phyloP scores from a whole-genome alignment of 2,113 vertebrate species.

The Riparia riparia region DNA sequence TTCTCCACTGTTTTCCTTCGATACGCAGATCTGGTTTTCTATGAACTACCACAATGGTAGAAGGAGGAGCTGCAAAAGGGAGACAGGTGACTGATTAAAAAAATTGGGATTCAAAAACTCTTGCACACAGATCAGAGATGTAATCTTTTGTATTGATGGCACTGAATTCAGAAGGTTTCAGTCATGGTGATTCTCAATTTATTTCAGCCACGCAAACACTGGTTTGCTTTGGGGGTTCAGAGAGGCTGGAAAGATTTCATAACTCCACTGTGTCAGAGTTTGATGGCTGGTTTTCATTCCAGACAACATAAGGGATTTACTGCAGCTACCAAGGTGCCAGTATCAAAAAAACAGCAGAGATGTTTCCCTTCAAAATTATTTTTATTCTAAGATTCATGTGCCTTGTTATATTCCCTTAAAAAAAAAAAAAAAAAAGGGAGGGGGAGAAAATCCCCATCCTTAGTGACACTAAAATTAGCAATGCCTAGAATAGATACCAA shows the following conservation, averaged over 20 bases:
- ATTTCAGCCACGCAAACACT: not conserved
- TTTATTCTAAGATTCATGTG: not conserved
- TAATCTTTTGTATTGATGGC: not conserved
- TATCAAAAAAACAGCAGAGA: not conserved
- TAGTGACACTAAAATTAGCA: not conserved
- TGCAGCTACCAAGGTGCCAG: not conserved
- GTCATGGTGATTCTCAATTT: not conserved
- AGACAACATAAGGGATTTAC: not conserved
- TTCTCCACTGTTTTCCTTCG: not conserved
- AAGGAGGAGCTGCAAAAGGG: not conserved
- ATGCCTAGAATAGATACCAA: not conserved
- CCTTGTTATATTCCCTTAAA: not conserved
- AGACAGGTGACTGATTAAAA: not conserved
- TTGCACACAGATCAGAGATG: not conserved
- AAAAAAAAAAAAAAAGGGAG: not conserved
- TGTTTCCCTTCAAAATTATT: not conserved
- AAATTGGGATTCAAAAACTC: not conserved
- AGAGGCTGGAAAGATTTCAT: not conserved
- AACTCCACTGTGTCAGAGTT: not conserved
- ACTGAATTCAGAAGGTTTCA: not conserved
- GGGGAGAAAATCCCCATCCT: not conserved
- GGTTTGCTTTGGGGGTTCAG: not conserved
- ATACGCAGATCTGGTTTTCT: fast-evolving
- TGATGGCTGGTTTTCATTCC: not conserved
- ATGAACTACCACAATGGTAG: not conserved